Conservation (phyloP, 2,888 invertebrate genomes). For the Erebia palarica region DNA sequence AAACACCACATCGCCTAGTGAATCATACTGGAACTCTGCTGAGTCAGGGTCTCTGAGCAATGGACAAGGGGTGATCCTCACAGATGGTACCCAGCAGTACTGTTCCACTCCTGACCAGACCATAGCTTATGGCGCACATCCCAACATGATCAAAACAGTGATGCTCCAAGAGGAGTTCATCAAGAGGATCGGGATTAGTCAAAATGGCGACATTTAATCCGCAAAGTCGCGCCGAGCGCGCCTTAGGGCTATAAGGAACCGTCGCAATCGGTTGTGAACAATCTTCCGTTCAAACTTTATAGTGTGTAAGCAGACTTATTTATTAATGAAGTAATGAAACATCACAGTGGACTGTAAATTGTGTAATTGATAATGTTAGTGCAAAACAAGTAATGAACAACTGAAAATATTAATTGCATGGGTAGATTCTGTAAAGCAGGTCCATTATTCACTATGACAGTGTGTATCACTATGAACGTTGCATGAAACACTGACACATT, state of each 20-base stretch:
- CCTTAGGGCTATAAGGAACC: constrained; percentile 77
- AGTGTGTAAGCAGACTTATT: constrained; percentile 80
- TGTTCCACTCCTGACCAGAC: constrained; percentile 69
- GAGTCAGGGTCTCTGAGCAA: constrained; percentile 83
- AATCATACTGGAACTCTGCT: constrained; percentile 93
- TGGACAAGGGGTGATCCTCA: constrained; percentile 71
- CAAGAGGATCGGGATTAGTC: constrained; percentile 79
- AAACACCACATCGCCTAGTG: constrained; percentile 95
- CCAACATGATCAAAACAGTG: constrained; percentile 78
- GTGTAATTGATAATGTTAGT: constrained; percentile 46
- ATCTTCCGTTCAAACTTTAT: constrained; percentile 74
- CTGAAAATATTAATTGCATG: constrained; percentile 26
- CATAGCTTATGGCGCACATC: constrained; percentile 68
- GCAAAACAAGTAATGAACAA: constrained; percentile 31
- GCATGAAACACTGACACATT: neutral
- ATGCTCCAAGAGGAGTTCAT: constrained; percentile 81
- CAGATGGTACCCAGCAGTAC: constrained; percentile 71
- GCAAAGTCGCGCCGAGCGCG: constrained; percentile 77
- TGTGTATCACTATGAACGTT: neutral
- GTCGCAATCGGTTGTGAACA: constrained; percentile 80
- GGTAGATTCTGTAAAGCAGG: constrained; percentile 33
- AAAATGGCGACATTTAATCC: constrained; percentile 81
- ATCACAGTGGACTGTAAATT: constrained; percentile 69
- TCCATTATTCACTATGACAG: neutral
- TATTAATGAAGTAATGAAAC: constrained; percentile 60